Conservation (phyloP, 1,140 invertebrate genomes). For the Mamestra configurata region DNA sequence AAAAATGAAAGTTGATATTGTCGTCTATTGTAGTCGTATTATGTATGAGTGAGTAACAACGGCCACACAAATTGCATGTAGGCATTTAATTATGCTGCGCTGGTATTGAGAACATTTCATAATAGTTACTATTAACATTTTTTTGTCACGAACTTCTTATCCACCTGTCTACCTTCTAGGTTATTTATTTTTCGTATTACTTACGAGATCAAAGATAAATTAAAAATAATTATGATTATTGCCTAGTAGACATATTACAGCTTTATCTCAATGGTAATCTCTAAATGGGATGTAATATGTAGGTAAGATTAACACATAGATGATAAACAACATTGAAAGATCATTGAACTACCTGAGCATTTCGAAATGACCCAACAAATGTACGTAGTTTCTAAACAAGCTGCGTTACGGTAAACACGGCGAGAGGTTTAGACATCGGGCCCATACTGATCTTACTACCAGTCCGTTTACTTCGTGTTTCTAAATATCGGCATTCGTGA, state of each 20-base stretch:
- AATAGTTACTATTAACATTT: slow-evolving; percentile 69
- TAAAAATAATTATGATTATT: slow-evolving; percentile 33
- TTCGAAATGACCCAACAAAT: slow-evolving; percentile 68
- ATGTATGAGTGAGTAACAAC: slow-evolving; percentile 56
- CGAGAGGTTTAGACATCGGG: slow-evolving; percentile 73
- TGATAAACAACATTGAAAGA: slow-evolving; percentile 52
- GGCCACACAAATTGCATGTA: slow-evolving; percentile 63
- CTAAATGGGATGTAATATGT: slow-evolving; percentile 27
- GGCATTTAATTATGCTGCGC: slow-evolving; percentile 58
- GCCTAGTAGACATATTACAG: slow-evolving; percentile 13
- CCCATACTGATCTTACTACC: slow-evolving; percentile 65
- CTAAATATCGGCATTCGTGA: slow-evolving; percentile 75
- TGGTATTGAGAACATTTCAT: slow-evolving; percentile 78
- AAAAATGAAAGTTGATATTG: slow-evolving; percentile 70
- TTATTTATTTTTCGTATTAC: slow-evolving; percentile 18
- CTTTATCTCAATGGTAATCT: slow-evolving; percentile 28
- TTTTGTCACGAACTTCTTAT: slow-evolving; percentile 70
- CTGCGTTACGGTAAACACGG: slow-evolving; percentile 70
- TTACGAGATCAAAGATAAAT: slow-evolving; percentile 39
- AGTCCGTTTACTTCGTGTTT: slow-evolving; percentile 69
- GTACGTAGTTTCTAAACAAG: slow-evolving; percentile 62
- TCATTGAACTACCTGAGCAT: slow-evolving; percentile 59
- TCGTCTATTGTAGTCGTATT: slow-evolving; percentile 58
- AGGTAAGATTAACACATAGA: slow-evolving; percentile 34
- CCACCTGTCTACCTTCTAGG: slow-evolving; percentile 34